Evolutionary conservation across 2,888 invertebrate species (phyloP).

Genomic region (Nomada ferruginata): DNA sequence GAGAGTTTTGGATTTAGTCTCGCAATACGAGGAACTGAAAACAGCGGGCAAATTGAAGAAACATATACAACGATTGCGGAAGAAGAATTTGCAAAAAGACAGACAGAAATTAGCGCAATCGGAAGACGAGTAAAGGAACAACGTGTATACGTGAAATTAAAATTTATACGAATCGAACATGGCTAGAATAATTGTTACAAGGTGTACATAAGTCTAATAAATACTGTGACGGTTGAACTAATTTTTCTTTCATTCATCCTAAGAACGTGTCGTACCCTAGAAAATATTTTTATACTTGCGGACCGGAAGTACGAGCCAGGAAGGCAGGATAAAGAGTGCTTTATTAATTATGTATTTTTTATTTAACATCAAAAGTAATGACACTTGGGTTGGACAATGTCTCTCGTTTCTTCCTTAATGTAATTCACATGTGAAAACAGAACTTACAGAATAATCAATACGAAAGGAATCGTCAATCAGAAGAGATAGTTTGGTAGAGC

Average conservation of each 20-base stretch:
- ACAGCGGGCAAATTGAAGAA: slow-evolving; percentile 91
- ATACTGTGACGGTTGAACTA: slow-evolving; percentile 31
- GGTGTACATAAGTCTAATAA: slow-evolving; percentile 57
- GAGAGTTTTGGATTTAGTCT: slow-evolving; percentile 90
- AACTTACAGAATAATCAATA: slow-evolving; percentile 82
- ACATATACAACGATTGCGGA: slow-evolving; percentile 92
- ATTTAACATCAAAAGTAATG: slow-evolving; percentile 84
- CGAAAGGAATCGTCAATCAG: slow-evolving; percentile 82
- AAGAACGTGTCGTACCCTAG: no score
- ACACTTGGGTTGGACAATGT: slow-evolving; percentile 84
- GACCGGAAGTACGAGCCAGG: slow-evolving; percentile 39
- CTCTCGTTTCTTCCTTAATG: slow-evolving; percentile 79
- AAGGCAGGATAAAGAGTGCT: slow-evolving; percentile 59
- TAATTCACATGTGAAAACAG: slow-evolving; percentile 81
- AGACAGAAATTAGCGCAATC: slow-evolving; percentile 68
- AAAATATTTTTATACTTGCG: neutral
- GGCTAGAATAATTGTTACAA: slow-evolving; percentile 32
- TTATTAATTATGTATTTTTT: slow-evolving; percentile 83
- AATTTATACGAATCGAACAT: slow-evolving; percentile 49
- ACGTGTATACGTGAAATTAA: slow-evolving; percentile 32
- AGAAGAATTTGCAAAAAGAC: slow-evolving; percentile 87
- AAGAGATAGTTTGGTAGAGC: slow-evolving; percentile 77
- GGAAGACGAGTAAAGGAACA: slow-evolving; percentile 33
- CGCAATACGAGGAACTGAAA: slow-evolving; percentile 93
- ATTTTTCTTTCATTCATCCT: neutral